Evolutionary conservation across 2,113 vertebrate species (phyloP), one percentile per base, ranked within the genome.

Genomic region (Xiphias gladius): DNA sequence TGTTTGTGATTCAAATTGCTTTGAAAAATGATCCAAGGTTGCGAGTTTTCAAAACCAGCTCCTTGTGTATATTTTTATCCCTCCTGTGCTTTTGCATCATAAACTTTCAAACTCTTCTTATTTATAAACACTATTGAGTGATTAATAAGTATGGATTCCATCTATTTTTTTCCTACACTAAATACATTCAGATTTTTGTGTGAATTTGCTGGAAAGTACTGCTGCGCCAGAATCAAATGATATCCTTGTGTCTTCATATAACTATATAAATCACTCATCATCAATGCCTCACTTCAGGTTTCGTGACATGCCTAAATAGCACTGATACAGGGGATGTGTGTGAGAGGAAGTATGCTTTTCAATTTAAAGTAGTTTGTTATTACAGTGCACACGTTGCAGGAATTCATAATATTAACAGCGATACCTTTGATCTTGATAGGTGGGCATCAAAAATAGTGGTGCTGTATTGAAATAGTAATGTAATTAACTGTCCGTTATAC

Each of bases 281-380:
- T 19, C 30, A 81, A 5, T 61, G 48, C 69, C 61, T 63, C 16
- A 5, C 78, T 57, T 67, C 14, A 30, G 28, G 20, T 70, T 66
- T 86, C 16, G 32, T 87, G 80, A 68, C 48, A 54, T 50, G n/a
- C 55, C 58, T 73, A 14, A 66, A 67, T 63, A 41, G 46, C 73
- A 55, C 30, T 67, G 14, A 57, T 84, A 35, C 1, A 22, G 52
- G 46, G 54, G 46, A 35, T 10, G 9, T 50, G 24, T 16, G 24
- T 26, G 73, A 79, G 46, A 7, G 52, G 37, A 9, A 32, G 57
- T 20, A 43, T 0, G 7, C 64, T 73, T 73, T 85, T 85, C 46
- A 78, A 32, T 61, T n/a, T 82, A 16, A 85, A 89, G 84, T 72
- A 73, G 13, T 79, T 82, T 80, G 65, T 89, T 72, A 48, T 81